Evolutionary conservation across 2,113 vertebrate species (phyloP), one percentile per base, ranked within the genome.

Genomic region (Syngnathus floridae): DNA sequence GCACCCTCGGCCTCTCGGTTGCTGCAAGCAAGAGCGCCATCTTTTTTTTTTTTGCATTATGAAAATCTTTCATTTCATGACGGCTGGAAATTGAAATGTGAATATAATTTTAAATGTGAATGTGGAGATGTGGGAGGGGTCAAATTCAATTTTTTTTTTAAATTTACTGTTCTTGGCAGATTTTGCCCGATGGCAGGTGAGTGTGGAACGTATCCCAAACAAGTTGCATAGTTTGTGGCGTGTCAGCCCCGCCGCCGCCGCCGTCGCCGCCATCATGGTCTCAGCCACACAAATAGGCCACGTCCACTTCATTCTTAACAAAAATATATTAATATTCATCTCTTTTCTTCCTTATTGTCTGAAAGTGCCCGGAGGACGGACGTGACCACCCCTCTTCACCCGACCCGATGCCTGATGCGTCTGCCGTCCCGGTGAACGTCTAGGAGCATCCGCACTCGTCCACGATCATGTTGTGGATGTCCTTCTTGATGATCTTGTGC

Each of bases 391-490:
- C 26, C 26, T 31, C 26, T 31, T 31, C 26, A 31, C 31, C 55
- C 55, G 55, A 36, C 55, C 52, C 3, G 40, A 51, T 51, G 43
- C 49, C 61, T 36, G 26, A 17, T 26, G 26, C 0, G 1, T 17
- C n/a, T 40, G 11, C 12, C 38, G 40, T 61, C 21, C 21, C 4
- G 40, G 7, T 41, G 26, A 21, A 11, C 0, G 0, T 87, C 83
- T 98, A 99, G 0, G 96, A 99, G 78, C 97, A 99, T 41, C 96
- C 97, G 56, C 97, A 99, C 82, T 99, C 97, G 82, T 99, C 97
- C 88, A 98, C 97, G 35, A 99, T 95, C 97, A 99, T 98, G 82
- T 98, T 94, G 86, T 95, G 94, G 75, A 99, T 97, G 91, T 99
- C 97, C 87, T 98, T 98, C 83, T 99, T 99, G 77, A 98, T 94